A percentile compares a stretch with the other conserved stretches of the same genome.
phyloP scores from a whole-genome alignment of 2,888 invertebrate genomes.

The Brachyptera putata region DNA sequence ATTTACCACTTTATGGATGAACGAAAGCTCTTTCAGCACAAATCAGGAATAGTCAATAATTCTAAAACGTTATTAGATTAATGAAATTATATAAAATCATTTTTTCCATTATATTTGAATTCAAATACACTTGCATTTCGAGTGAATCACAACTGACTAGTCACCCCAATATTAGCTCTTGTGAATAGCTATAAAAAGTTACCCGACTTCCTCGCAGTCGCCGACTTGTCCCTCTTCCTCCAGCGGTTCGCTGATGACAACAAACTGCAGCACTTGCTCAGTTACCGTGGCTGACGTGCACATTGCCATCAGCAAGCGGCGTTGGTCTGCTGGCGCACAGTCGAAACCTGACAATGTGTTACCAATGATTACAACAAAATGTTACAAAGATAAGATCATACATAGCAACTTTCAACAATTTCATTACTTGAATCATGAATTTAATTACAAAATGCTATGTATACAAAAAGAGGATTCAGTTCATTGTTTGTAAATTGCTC shows the following conservation, averaged over 20 bases:
- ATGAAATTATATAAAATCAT: background rate
- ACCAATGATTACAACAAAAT: too few relatives aligned
- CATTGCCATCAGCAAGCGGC: background rate
- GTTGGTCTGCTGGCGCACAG: background rate
- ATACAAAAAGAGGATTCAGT: too few relatives aligned
- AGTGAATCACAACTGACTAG: background rate
- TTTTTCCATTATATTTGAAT: background rate
- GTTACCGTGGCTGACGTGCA: background rate
- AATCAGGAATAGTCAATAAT: too few relatives aligned
- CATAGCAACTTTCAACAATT: too few relatives aligned
- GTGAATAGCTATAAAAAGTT: background rate
- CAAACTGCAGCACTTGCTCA: background rate
- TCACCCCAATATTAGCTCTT: background rate
- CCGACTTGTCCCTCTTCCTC: background rate
- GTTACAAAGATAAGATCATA: too few relatives aligned
- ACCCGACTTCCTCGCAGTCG: constrained; percentile 18
- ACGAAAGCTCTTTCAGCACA: too few relatives aligned
- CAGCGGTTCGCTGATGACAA: background rate
- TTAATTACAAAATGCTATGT: too few relatives aligned
- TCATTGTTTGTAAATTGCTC: too few relatives aligned
- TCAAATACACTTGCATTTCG: background rate
- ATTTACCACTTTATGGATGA: too few relatives aligned
- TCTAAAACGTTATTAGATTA: too few relatives aligned
- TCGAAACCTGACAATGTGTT: background rate
- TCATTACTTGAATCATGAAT: too few relatives aligned